Conservation (phyloP, 2,797 vertebrate genomes). For the Varecia variegata region DNA sequence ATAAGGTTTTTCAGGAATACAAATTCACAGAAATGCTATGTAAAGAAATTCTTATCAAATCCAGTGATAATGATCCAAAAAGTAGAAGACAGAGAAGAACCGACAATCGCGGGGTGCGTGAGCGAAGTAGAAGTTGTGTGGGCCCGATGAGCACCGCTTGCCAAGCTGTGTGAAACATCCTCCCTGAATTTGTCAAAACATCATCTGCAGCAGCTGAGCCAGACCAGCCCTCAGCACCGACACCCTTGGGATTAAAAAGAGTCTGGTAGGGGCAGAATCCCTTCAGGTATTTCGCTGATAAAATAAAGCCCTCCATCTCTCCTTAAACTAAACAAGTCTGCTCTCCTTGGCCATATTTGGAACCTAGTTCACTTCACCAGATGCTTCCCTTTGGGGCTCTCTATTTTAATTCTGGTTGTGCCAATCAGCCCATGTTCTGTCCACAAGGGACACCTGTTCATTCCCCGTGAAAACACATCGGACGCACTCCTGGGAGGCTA, state of each 20-base stretch:
- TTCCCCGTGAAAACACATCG: not conserved
- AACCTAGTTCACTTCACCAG: not conserved
- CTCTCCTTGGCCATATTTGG: not conserved
- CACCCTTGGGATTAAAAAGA: not conserved
- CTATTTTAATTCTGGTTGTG: not conserved
- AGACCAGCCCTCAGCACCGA: not conserved
- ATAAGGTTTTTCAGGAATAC: not conserved
- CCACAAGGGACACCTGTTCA: not conserved
- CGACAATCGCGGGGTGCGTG: not conserved
- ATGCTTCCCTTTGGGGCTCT: not conserved
- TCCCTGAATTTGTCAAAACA: not conserved
- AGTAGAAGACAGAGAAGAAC: not conserved
- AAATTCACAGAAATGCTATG: not conserved
- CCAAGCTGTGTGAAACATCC: not conserved
- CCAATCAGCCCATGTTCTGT: not conserved
- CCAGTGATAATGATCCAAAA: not conserved
- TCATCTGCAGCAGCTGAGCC: not conserved
- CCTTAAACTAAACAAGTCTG: not conserved
- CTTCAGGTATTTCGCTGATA: conserved; percentile 9
- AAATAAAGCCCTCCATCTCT: not conserved
- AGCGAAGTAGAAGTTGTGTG: not conserved
- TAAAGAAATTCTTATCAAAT: conserved; percentile 13
- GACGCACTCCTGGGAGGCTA: not conserved
- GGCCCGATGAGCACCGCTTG: not conserved
- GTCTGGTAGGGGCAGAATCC: not conserved